Base-by-base conservation (phyloP, 2,888 invertebrate species). In the Clusia tigrina region DNA sequence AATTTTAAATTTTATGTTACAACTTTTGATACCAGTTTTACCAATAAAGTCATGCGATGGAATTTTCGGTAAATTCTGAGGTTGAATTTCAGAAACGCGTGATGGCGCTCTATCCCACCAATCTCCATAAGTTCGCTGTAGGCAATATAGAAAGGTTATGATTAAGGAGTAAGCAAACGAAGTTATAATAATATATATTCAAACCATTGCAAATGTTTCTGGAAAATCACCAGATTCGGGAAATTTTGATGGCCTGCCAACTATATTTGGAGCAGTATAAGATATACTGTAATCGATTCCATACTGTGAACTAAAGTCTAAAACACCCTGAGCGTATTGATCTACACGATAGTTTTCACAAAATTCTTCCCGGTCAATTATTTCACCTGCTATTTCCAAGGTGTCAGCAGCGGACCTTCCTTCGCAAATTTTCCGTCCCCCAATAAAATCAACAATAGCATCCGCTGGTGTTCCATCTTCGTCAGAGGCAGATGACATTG, bases 211-310 rank as follows among this genome's bases (percentile, higher is more conserved):
- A 85, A 92, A 96, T 15, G 94, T 91, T 82, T 94, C 91, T 10
- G 94, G 93, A 85, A 92, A 95, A 81, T 96, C 96, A 18, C 96
- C 96, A 82, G 95, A 95, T 67, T 89, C 89, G 0, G 96, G 96
- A 85, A 90, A 96, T 81, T 92, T 92, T 24, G 89, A 90, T 12
- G 93, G 93, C 72, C 91, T 90, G 9, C 95, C 95, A 58, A 91
- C 89, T 62, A 96, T 87, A 85, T 96, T 96, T 58, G 90, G 88
- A 3, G 94, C 95, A 2, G 94, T 91, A 79, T 96, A 96, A 0
- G 94, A 94, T 78, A 93, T 91, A 84, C 93, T 94, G 66, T 89
- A 90, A 82, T 91, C 91, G 81, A 91, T 92, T 65, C 95, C 96
- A 85, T 96, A 96, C 84, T 94, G 94, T 0, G 95, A 95, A 80